phyloP scores from a whole-genome alignment of 2,113 vertebrate genomes.

The Toxotes jaculatrix region DNA sequence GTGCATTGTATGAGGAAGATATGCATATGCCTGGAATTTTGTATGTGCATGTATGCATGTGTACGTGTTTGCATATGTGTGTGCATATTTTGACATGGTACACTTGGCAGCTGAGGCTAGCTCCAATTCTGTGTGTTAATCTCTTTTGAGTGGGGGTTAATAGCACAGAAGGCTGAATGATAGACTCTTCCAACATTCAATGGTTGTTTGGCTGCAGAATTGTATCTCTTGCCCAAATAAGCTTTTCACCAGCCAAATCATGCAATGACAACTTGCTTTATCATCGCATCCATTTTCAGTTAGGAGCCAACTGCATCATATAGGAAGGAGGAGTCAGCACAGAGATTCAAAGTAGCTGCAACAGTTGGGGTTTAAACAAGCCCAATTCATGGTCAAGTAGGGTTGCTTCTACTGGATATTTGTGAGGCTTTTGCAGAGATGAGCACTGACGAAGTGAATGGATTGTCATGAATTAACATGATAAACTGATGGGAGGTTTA shows the following conservation, averaged over 20 bases:
- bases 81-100: constrained; percentile 30
- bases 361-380: constrained; percentile 12
- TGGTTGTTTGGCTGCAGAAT: constrained; percentile 62
- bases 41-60: neutral
- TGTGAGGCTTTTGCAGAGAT: neutral
- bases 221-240: constrained; percentile 50
- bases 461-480: neutral
- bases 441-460: neutral
- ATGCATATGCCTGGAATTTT: neutral
- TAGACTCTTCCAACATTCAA: constrained; percentile 50
- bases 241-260: constrained; percentile 39
- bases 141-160: constrained; percentile 61
- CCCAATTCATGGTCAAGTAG: neutral
- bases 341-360: constrained; percentile 18
- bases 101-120: constrained; percentile 37
- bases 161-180: constrained; percentile 57
- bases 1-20: neutral
- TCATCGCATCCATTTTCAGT: constrained; percentile 26
- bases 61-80: constrained; percentile 1
- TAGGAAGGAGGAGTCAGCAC: constrained; percentile 12
- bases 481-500: neutral
- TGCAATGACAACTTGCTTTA: constrained; percentile 56
- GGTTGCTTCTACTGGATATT: neutral
- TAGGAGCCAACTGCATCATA: constrained; percentile 23
- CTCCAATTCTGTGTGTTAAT: constrained; percentile 50